Conservation (phyloP, 2,113 vertebrate species). For the Bubo blakistoni region DNA sequence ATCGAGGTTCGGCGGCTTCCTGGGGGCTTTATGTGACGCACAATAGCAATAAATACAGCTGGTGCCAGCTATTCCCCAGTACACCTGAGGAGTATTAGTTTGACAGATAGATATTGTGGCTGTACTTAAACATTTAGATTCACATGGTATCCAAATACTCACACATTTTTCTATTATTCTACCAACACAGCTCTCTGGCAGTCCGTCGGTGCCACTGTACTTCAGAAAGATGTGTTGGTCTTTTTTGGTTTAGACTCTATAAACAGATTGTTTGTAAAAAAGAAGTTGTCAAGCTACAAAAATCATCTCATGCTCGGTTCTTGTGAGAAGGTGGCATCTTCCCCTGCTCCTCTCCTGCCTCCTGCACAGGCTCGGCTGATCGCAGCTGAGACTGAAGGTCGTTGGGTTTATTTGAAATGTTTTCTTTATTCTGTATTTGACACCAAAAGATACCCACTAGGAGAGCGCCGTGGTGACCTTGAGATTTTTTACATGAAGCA, state of each 20-base stretch:
- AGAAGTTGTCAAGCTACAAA: background rate
- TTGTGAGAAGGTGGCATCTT: rapidly evolving
- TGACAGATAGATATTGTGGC: background rate
- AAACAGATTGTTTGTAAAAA: background rate
- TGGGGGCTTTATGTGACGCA: background rate
- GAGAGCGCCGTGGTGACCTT: background rate
- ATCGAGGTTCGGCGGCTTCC: background rate
- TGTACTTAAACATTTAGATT: background rate
- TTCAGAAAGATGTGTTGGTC: background rate
- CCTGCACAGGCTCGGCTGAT: background rate
- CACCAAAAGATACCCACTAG: background rate
- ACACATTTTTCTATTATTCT: rapidly evolving
- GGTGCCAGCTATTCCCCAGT: background rate
- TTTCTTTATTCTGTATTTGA: background rate
- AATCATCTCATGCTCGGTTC: background rate
- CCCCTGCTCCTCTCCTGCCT: background rate
- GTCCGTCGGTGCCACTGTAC: rapidly evolving
- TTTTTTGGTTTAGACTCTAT: background rate
- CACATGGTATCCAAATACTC: rapidly evolving
- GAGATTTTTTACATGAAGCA: background rate
- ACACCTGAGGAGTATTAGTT: background rate
- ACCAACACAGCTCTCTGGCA: background rate
- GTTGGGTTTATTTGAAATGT: background rate
- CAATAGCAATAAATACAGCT: background rate
- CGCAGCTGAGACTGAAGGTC: background rate